Evolutionary conservation across 2,113 vertebrate species (phyloP).

Genomic region (Trinectes maculatus): DNA sequence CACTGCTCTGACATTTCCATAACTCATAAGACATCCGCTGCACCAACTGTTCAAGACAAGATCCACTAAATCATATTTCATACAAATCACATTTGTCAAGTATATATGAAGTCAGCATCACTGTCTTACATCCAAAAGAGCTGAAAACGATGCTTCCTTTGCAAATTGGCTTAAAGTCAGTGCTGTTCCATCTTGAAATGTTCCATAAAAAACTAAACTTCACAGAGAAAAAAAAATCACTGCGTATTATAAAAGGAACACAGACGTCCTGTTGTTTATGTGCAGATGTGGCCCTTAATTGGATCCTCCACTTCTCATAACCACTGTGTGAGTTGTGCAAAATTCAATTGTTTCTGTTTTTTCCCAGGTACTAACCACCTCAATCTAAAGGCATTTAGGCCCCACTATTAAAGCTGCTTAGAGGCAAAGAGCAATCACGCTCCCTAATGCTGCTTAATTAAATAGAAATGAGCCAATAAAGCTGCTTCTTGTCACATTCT

Average conservation of each 20-base stretch:
- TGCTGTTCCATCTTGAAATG: background rate
- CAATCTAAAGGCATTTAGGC: slow-evolving; percentile 6
- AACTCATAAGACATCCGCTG: background rate
- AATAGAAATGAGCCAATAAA: slow-evolving; percentile 33
- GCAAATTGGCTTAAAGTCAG: background rate
- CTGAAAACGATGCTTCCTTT: background rate
- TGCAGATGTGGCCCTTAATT: background rate
- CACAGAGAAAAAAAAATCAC: too few species aligned
- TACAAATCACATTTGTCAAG: too few species aligned
- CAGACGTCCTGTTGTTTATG: too few species aligned
- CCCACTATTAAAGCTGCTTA: slow-evolving; percentile 5
- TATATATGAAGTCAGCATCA: too few species aligned
- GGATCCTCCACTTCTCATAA: background rate
- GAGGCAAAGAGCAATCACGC: slow-evolving; percentile 10
- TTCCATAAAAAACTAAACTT: too few species aligned
- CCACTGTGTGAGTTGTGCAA: background rate
- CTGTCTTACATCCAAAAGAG: too few species aligned
- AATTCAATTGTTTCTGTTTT: slow-evolving; percentile 9
- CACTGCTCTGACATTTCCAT: background rate
- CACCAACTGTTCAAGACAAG: too few species aligned
- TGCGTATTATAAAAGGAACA: too few species aligned
- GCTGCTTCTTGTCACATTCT: background rate
- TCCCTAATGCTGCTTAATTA: slow-evolving; percentile 26
- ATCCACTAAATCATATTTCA: too few species aligned
- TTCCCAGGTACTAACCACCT: background rate